phyloP scores from a whole-genome alignment of 2,888 invertebrate species.

The Heliothis peltigera region DNA sequence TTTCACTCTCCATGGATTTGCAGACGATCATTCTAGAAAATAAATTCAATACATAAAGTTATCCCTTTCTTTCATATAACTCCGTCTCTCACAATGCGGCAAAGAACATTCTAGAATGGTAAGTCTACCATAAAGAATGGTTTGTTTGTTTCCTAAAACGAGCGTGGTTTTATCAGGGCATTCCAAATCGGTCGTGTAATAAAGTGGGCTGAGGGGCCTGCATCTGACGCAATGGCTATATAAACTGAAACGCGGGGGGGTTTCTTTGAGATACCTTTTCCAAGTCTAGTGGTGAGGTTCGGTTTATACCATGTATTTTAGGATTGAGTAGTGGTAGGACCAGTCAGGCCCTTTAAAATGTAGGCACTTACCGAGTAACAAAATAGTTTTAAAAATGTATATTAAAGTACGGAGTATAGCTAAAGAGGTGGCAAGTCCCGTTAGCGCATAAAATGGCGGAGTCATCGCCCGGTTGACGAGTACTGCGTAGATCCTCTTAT shows the following conservation, averaged over 20 bases:
- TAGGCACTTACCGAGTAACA: slow-evolving; percentile 63
- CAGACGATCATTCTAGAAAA: slow-evolving; percentile 63
- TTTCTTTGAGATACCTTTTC: slow-evolving; percentile 69
- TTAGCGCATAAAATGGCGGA: slow-evolving; percentile 78
- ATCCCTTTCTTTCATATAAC: slow-evolving; percentile 44
- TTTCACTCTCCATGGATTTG: slow-evolving; percentile 41
- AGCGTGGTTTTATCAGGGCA: slow-evolving; percentile 17
- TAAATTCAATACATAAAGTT: slow-evolving; percentile 31
- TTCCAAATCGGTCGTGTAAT: slow-evolving; percentile 49
- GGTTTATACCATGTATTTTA: slow-evolving; percentile 62
- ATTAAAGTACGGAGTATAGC: slow-evolving; percentile 60
- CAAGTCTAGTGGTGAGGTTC: slow-evolving; percentile 75
- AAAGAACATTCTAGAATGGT: slow-evolving; percentile 73
- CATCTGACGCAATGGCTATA: slow-evolving; percentile 66
- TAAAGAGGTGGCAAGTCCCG: slow-evolving; percentile 70
- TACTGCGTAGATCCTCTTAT: slow-evolving; percentile 70
- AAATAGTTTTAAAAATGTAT: slow-evolving; percentile 68
- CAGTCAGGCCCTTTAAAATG: slow-evolving; percentile 67
- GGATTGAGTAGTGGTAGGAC: slow-evolving; percentile 62
- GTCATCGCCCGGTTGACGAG: slow-evolving; percentile 80
- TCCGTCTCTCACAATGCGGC: slow-evolving; percentile 60
- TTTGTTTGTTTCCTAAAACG: background rate
- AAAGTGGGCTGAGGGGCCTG: slow-evolving; percentile 55
- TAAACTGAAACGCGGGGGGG: slow-evolving; percentile 59
- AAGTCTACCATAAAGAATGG: slow-evolving; percentile 55